phyloP scores from a whole-genome alignment of 2,113 vertebrate species.

The Colaptes auratus region DNA sequence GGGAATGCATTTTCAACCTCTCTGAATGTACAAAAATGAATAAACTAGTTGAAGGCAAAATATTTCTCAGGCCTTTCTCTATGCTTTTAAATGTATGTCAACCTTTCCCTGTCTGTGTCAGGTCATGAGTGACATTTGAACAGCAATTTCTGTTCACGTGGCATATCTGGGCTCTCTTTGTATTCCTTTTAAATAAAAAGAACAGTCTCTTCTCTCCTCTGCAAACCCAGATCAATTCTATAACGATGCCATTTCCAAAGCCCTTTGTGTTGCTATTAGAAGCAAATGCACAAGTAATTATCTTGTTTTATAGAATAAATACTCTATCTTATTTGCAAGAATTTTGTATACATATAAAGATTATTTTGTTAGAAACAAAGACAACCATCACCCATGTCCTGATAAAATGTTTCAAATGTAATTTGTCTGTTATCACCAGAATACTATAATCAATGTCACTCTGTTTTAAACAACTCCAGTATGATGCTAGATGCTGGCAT shows the following conservation, averaged over 20 bases:
- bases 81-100: constrained; percentile 5
- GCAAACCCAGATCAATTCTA: background rate
- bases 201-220: background rate
- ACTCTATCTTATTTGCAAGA: background rate
- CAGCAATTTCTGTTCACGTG: constrained; percentile 12
- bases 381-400: background rate
- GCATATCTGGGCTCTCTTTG: constrained; percentile 7
- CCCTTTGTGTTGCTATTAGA: background rate
- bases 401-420: background rate
- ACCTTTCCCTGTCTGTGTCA: background rate
- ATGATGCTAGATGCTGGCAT: background rate
- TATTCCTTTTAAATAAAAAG: constrained; percentile 24
- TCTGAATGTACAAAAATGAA: background rate
- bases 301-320: background rate
- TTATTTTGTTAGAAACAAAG: background rate
- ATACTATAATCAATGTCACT: background rate
- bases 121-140: constrained; percentile 38
- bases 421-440: background rate
- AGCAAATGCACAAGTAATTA: background rate
- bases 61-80: background rate
- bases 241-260: background rate
- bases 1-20: constrained; percentile 7
- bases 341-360: background rate
- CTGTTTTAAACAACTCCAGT: background rate
- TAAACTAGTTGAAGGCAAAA: background rate